Conservation (phyloP, 1,140 invertebrate genomes). For the Drosophila nikananu region DNA sequence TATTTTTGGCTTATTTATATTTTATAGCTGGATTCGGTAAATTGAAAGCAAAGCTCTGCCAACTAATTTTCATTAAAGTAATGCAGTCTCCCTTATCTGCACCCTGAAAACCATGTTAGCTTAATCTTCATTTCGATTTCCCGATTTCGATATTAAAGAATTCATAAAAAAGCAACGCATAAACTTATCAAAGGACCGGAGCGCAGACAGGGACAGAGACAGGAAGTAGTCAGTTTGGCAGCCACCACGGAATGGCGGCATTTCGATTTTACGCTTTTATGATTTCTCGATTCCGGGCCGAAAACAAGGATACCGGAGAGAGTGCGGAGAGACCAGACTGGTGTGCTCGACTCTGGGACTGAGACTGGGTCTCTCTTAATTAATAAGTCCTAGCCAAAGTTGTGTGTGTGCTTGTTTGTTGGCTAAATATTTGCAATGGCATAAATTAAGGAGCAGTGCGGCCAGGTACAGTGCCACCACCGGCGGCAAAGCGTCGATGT, state of each 20-base stretch:
- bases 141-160: background rate
- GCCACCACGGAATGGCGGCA: conserved; percentile 75
- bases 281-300: conserved; percentile 71
- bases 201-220: conserved; percentile 25
- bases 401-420: conserved; percentile 59
- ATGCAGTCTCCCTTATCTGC: background rate
- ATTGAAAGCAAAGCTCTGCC: background rate
- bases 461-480: conserved; percentile 67
- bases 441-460: conserved; percentile 62
- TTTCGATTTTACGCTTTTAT: conserved; percentile 83
- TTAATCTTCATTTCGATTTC: background rate
- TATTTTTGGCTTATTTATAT: background rate
- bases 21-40: background rate
- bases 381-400: conserved; percentile 64
- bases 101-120: background rate
- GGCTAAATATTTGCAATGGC: conserved; percentile 79
- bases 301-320: background rate
- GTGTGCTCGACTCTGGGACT: conserved; percentile 2
- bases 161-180: background rate
- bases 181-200: background rate
- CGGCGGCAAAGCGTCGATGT: conserved; percentile 32
- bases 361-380: conserved; percentile 62
- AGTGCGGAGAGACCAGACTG: conserved; percentile 10
- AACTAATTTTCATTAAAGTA: background rate
- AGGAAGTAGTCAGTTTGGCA: conserved; percentile 70